Percentiles rank a stretch among this genome's conserved stretches.
Conservation (phyloP, 2,888 invertebrate species). For the Lasioglossum oenotherae region DNA sequence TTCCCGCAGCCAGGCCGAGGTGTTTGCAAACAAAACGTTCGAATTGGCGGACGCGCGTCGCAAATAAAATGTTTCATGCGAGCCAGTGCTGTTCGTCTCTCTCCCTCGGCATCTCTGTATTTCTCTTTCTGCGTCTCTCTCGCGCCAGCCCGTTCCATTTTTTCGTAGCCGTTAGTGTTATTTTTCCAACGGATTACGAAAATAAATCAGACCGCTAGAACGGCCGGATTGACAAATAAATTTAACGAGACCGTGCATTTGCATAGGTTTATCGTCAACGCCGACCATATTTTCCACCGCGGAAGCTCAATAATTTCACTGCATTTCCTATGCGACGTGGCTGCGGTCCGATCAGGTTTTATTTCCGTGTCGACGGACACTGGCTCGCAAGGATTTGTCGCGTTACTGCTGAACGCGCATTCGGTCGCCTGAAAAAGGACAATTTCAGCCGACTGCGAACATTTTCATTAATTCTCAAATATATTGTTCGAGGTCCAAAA, state of each 20-base stretch:
- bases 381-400: background rate
- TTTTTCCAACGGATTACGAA: constrained; percentile 42
- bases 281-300: background rate
- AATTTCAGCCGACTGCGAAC: background rate
- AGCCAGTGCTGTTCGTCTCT: background rate
- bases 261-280: constrained; percentile 2
- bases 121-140: background rate
- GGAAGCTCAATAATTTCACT: constrained; percentile 14
- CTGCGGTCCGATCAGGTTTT: background rate
- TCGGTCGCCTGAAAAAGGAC: background rate
- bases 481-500: background rate
- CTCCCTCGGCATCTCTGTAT: background rate
- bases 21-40: constrained; percentile 53
- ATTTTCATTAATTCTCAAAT: background rate
- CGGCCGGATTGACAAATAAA: constrained; percentile 43
- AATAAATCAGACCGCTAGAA: constrained; percentile 35
- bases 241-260: constrained; percentile 23
- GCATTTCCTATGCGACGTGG: background rate
- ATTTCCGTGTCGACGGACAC: background rate
- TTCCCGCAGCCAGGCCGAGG: constrained; percentile 29
- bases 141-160: background rate
- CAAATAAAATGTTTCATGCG: constrained; percentile 44
- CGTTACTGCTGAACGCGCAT: background rate
- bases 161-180: constrained; percentile 34
- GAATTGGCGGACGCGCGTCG: constrained; percentile 41